A percentile compares a stretch with the other conserved stretches of the same genome.
phyloP scores from a whole-genome alignment of 1,140 invertebrate genomes.

The Littorina saxatilis region DNA sequence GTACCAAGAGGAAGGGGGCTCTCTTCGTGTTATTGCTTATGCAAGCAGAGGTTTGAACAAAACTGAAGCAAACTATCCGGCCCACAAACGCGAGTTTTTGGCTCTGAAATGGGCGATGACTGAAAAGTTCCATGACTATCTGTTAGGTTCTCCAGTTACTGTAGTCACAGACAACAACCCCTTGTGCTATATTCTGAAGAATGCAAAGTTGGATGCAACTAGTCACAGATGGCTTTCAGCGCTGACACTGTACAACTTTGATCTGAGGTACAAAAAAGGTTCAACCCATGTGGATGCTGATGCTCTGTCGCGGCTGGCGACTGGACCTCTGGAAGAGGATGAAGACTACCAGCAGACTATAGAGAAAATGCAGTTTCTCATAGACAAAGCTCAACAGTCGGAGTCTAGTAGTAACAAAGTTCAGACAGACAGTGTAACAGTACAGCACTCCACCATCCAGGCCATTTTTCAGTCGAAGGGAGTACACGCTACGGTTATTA shows the following conservation, averaged over 20 bases:
- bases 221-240: constrained; percentile 6
- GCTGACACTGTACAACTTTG: constrained; percentile 14
- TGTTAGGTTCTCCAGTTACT: not conserved
- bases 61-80: not conserved
- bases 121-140: not conserved
- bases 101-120: not conserved
- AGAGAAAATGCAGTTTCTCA: no score
- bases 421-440: no score
- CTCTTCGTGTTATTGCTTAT: not conserved
- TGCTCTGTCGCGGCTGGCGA: constrained; percentile 19
- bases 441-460: no score
- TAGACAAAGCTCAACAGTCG: no score
- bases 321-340: no score
- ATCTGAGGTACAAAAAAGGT: constrained; percentile 8
- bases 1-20: not conserved
- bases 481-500: no score
- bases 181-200: no score
- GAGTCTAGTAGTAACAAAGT: no score
- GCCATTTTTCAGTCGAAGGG: no score
- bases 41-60: not conserved
- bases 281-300: constrained; percentile 38
- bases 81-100: not conserved
- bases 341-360: no score
- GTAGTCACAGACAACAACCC: constrained; percentile 35
- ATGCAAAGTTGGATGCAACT: no score